phyloP scores from a whole-genome alignment of 2,797 vertebrate genomes.

The Numenius phaeopus region DNA sequence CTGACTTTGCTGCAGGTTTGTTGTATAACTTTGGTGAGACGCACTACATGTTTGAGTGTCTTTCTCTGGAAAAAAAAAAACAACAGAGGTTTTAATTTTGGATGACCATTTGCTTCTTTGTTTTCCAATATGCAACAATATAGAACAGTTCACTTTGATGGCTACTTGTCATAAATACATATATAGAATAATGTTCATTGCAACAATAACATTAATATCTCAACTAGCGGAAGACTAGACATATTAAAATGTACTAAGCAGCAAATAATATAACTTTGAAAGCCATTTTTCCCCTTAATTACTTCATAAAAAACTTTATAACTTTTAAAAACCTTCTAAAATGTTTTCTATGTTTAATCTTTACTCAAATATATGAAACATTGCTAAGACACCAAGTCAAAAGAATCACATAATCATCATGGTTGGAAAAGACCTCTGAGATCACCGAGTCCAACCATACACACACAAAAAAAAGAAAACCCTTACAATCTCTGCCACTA shows the following conservation, averaged over 20 bases:
- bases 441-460: too few species aligned
- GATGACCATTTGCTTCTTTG: not conserved
- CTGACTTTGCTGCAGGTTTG: not conserved
- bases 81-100: not conserved
- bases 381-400: not conserved
- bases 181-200: not conserved
- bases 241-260: not conserved
- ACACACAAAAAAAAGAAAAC: too few species aligned
- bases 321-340: not conserved
- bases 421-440: too few species aligned
- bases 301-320: not conserved
- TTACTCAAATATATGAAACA: not conserved
- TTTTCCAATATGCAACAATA: not conserved
- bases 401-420: not conserved
- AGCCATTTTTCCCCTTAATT: not conserved
- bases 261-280: not conserved
- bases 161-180: not conserved
- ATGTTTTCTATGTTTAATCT: not conserved
- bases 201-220: not conserved
- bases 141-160: not conserved
- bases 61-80: not conserved
- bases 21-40: not conserved
- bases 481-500: too few species aligned
- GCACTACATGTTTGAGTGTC: not conserved
- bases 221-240: not conserved